Evolutionary conservation across 2,888 invertebrate species (phyloP).

Genomic region (Rhagonycha fulva): DNA sequence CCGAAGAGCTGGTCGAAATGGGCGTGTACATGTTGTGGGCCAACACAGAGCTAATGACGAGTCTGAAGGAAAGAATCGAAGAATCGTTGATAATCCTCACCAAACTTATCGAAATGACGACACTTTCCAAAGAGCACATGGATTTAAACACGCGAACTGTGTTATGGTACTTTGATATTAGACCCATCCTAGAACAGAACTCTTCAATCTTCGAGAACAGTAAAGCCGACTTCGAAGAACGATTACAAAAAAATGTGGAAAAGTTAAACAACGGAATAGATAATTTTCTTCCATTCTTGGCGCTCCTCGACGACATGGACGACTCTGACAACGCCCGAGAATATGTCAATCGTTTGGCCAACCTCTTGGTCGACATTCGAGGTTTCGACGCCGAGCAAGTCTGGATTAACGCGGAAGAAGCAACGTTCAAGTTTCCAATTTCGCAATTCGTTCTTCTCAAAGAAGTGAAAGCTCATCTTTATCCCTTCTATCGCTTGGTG

Average conservation of each 20-base stretch:
- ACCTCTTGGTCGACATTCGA: slow-evolving; percentile 74
- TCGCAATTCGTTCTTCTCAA: slow-evolving; percentile 78
- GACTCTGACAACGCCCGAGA: slow-evolving; percentile 76
- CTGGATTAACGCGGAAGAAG: slow-evolving; percentile 92
- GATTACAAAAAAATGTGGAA: slow-evolving; percentile 69
- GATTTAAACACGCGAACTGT: slow-evolving; percentile 80
- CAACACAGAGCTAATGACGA: slow-evolving; percentile 71
- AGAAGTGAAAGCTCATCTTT: slow-evolving; percentile 72
- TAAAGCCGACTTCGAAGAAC: slow-evolving; percentile 85
- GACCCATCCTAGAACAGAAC: slow-evolving; percentile 80
- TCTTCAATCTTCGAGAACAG: slow-evolving; percentile 78
- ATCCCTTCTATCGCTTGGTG: slow-evolving; percentile 73
- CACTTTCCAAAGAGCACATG: slow-evolving; percentile 75
- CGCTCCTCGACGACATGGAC: slow-evolving; percentile 83
- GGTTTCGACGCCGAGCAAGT: slow-evolving; percentile 75
- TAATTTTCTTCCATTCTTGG: slow-evolving; percentile 74
- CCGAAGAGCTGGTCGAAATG: slow-evolving; percentile 80
- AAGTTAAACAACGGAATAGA: slow-evolving; percentile 72
- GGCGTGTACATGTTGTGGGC: slow-evolving; percentile 79
- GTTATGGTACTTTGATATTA: slow-evolving; percentile 81
- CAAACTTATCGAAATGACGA: slow-evolving; percentile 76
- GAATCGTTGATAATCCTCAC: slow-evolving; percentile 68
- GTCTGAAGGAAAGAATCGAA: slow-evolving; percentile 71
- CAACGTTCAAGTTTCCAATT: slow-evolving; percentile 79
- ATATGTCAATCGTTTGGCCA: slow-evolving; percentile 77